phyloP scores from a whole-genome alignment of 2,888 invertebrate species.

The Proisotoma minuta region DNA sequence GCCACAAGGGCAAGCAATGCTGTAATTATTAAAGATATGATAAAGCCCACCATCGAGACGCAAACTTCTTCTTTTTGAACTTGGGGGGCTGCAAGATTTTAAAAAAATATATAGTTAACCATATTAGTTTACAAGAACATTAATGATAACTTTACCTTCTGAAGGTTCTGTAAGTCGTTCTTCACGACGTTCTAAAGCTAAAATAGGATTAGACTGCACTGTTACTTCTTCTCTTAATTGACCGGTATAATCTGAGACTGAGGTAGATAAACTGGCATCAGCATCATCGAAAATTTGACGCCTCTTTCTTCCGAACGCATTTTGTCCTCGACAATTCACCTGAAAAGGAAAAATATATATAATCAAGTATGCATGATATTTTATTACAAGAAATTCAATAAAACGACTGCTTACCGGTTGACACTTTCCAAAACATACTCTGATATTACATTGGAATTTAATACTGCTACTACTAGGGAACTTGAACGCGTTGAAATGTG shows the following conservation, averaged over 20 bases:
- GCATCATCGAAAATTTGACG: slow-evolving; percentile 41
- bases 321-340: slow-evolving; percentile 86
- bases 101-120: background rate
- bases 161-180: slow-evolving; percentile 72
- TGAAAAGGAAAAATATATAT: slow-evolving; percentile 49
- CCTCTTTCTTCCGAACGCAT: slow-evolving; percentile 79
- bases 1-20: slow-evolving; percentile 86
- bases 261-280: slow-evolving; percentile 37
- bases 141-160: slow-evolving; percentile 58
- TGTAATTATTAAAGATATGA: slow-evolving; percentile 85
- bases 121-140: background rate
- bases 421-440: slow-evolving; percentile 90
- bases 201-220: slow-evolving; percentile 84
- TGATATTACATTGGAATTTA: slow-evolving; percentile 89
- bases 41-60: slow-evolving; percentile 87
- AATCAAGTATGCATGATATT: background rate
- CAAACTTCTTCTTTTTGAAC: slow-evolving; percentile 69
- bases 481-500: slow-evolving; percentile 77
- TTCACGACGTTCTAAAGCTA: slow-evolving; percentile 80
- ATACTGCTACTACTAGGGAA: slow-evolving; percentile 93
- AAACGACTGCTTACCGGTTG: slow-evolving; percentile 68
- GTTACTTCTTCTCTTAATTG: slow-evolving; percentile 88
- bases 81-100: slow-evolving; percentile 36
- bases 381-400: background rate
- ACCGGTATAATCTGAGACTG: slow-evolving; percentile 58